These are phyloP conservation scores for Homalodisca vitripennis DNA, from an alignment of 1,140 invertebrate genomes.

Conservation along the genomic window DNA sequence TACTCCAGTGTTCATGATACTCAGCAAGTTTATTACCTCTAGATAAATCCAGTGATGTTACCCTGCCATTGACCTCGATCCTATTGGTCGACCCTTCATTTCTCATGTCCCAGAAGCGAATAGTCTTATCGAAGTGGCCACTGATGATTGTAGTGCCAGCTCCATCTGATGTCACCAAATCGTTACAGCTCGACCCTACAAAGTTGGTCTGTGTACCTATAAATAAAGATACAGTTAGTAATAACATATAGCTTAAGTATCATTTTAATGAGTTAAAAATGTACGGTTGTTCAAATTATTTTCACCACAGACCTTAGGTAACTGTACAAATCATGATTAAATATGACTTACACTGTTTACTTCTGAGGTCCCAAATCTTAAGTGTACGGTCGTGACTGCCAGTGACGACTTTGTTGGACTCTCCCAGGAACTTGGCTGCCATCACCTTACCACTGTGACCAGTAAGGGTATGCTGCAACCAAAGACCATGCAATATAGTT, in stretches of 20 bases:
- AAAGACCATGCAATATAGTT: no score
- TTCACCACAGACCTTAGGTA: no score
- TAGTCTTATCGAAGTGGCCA: constrained; percentile 95
- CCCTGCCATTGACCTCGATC: constrained; percentile 86
- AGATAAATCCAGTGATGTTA: constrained; percentile 93
- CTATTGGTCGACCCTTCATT: constrained; percentile 77
- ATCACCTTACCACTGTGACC: constrained; percentile 95
- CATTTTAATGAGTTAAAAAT: no score
- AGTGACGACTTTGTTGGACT: constrained; percentile 85
- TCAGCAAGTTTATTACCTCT: constrained; percentile 66
- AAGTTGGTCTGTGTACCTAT: constrained; percentile 94
- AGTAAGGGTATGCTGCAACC: constrained; percentile 86
- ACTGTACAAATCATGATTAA: no score
- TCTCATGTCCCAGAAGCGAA: constrained; percentile 95
- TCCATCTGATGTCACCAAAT: constrained; percentile 85
- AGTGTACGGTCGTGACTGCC: constrained; percentile 94
- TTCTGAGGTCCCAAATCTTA: constrained; percentile 95
- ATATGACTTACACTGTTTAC: constrained; percentile 91
- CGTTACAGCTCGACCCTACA: constrained; percentile 94
- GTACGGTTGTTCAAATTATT: no score
- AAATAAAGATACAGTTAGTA: no score
- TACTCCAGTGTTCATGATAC: no score
- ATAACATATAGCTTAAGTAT: no score
- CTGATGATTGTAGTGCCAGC: constrained; percentile 92
- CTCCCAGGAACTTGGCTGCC: constrained; percentile 89